These are phyloP conservation scores for Tetragnatha versicolor DNA, from an alignment of 1,140 invertebrate species.

Conservation along the genomic window DNA sequence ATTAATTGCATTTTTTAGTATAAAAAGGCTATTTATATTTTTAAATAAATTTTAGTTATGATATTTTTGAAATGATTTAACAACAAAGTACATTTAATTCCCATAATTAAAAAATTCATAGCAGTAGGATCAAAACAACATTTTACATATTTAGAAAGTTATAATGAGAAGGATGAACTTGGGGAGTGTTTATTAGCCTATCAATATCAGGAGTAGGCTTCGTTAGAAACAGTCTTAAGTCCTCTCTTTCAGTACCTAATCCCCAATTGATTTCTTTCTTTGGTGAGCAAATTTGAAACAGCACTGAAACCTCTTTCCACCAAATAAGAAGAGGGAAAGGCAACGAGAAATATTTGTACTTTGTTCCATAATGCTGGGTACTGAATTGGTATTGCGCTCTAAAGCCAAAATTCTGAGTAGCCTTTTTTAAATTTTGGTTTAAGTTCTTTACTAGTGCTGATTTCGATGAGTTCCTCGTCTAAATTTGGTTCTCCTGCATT, in stretches of 20 bases:
- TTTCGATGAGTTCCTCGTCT: too few species aligned
- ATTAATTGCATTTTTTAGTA: too few species aligned
- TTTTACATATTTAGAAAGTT: neutral
- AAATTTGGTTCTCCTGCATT: too few species aligned
- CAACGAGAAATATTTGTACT: constrained; percentile 49
- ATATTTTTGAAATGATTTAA: too few species aligned
- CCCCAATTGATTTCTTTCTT: constrained; percentile 51
- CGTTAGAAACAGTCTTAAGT: constrained; percentile 22
- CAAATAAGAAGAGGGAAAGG: constrained; percentile 56
- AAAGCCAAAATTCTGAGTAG: constrained; percentile 55
- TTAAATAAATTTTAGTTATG: too few species aligned
- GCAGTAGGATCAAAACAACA: too few species aligned
- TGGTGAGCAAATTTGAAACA: constrained; percentile 54
- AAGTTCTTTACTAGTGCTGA: constrained; percentile 41
- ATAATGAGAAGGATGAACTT: constrained; percentile 26
- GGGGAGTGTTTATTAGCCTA: constrained; percentile 10
- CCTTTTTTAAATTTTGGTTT: constrained; percentile 52
- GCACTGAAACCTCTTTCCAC: too few species aligned
- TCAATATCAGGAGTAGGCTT: constrained; percentile 35
- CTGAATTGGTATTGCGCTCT: constrained; percentile 40
- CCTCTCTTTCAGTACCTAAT: constrained; percentile 29
- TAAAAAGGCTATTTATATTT: too few species aligned
- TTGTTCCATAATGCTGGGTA: constrained; percentile 47
- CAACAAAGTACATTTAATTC: too few species aligned
- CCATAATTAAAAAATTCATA: too few species aligned